Evolutionary conservation across 2,797 vertebrate genomes (phyloP).

Genomic region (Octomys mimax): DNA sequence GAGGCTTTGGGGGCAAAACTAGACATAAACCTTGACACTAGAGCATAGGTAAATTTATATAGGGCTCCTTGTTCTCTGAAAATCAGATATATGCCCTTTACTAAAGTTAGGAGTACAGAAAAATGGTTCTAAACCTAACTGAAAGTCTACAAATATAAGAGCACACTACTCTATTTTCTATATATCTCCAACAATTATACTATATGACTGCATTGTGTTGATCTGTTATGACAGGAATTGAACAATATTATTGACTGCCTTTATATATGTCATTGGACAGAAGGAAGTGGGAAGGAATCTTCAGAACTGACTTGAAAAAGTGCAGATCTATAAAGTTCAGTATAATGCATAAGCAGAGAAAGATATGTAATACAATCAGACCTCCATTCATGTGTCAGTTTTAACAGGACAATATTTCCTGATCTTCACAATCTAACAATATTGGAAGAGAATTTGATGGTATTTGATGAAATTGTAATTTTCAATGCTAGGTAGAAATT

Average conservation of each 20-base stretch:
- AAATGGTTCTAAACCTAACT: background rate
- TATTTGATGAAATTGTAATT: background rate
- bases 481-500: background rate
- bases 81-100: background rate
- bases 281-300: background rate
- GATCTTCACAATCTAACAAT: background rate
- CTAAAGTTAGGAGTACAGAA: background rate
- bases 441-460: background rate
- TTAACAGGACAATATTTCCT: background rate
- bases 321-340: background rate
- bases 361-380: background rate
- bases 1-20: too few species aligned
- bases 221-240: conserved; percentile 29
- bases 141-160: background rate
- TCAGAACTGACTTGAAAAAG: background rate
- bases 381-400: background rate
- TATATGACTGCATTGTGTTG: background rate
- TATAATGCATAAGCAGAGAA: background rate
- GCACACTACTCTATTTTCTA: background rate
- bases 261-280: background rate
- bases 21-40: too few species aligned
- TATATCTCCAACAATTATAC: background rate
- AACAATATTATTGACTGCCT: too few species aligned
- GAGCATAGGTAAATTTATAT: background rate
- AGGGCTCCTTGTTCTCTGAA: background rate